Evolutionary conservation across 2,888 invertebrate species (phyloP).

Genomic region (Drosophila aldrichi): DNA sequence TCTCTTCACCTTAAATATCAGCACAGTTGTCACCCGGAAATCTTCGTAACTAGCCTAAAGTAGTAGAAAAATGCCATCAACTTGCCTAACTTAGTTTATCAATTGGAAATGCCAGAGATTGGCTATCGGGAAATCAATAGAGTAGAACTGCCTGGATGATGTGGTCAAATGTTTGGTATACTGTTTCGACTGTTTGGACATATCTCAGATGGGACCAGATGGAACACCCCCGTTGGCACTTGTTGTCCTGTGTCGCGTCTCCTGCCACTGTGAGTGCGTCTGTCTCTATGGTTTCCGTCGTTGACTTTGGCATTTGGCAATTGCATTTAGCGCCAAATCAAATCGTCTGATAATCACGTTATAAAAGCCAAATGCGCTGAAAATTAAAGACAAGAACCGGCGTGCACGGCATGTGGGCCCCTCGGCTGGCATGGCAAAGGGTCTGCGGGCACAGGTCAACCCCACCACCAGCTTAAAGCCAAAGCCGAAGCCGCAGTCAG

Average conservation of each 20-base stretch:
- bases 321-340: slow-evolving; percentile 85
- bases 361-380: slow-evolving; percentile 84
- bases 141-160: not conserved
- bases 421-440: slow-evolving; percentile 5
- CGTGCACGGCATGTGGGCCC: slow-evolving; percentile 65
- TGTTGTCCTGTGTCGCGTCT: slow-evolving; percentile 3
- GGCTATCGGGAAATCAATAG: slow-evolving; percentile 2
- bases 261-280: slow-evolving; percentile 2
- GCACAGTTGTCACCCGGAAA: not conserved
- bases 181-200: not conserved
- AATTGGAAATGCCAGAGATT: slow-evolving; percentile 6
- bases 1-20: not conserved
- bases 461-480: slow-evolving; percentile 29
- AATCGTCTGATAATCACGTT: slow-evolving; percentile 86
- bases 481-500: slow-evolving; percentile 18
- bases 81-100: not conserved
- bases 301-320: slow-evolving; percentile 80
- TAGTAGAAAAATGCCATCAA: not conserved
- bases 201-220: slow-evolving; percentile 3
- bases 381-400: slow-evolving; percentile 81
- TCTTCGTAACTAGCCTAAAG: not conserved
- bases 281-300: slow-evolving; percentile 50
- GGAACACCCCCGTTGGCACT: slow-evolving; percentile 16
- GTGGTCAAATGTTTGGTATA: slow-evolving; percentile 1
- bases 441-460: slow-evolving; percentile 38